phyloP scores from a whole-genome alignment of 1,140 invertebrate genomes.

The Anastrepha obliqua region DNA sequence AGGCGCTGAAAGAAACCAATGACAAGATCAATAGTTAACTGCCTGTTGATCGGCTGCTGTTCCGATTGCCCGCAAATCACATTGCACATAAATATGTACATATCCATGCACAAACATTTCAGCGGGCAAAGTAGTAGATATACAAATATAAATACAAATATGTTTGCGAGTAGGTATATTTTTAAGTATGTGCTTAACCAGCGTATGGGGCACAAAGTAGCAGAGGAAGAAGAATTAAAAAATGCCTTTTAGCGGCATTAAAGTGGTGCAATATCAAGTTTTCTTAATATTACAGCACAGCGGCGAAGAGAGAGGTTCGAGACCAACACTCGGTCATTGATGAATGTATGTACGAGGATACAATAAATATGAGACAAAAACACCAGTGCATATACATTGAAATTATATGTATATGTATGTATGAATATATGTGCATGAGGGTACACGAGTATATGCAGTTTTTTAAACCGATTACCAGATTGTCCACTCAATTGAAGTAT shows the following conservation, averaged over 20 bases:
- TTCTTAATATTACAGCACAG: not conserved
- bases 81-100: not conserved
- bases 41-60: not conserved
- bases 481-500: not conserved
- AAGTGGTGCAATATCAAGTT: conserved; percentile 26
- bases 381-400: not conserved
- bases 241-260: not conserved
- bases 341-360: too few species aligned
- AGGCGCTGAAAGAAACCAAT: not conserved
- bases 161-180: too few species aligned
- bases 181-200: not conserved
- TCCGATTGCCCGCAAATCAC: not conserved
- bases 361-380: too few species aligned
- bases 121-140: too few species aligned
- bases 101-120: not conserved
- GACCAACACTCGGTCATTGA: not conserved
- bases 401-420: not conserved
- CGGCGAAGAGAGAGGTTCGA: not conserved
- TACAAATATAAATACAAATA: too few species aligned
- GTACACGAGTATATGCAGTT: not conserved
- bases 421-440: not conserved
- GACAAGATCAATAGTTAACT: conserved; percentile 16
- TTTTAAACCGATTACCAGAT: conserved; percentile 9
- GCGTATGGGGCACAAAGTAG: not conserved
- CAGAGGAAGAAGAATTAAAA: not conserved